A percentile compares a stretch with the other conserved stretches of the same genome.
Evolutionary conservation across 1,140 invertebrate species (phyloP).

Genomic region (Zaprionus lachaisei): DNA sequence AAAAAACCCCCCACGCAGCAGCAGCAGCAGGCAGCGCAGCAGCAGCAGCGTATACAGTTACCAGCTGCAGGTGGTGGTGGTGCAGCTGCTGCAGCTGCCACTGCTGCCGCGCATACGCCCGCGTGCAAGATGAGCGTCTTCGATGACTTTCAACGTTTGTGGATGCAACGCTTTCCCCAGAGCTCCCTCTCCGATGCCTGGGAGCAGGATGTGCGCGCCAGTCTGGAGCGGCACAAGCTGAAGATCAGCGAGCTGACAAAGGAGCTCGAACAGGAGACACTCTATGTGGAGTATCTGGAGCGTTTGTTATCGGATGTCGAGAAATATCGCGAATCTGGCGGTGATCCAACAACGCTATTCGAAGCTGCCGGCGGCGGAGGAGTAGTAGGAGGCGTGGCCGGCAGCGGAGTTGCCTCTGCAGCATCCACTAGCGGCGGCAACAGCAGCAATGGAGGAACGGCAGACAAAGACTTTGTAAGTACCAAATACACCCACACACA

Average conservation of each 20-base stretch:
- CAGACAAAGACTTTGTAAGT: constrained; percentile 76
- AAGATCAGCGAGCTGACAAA: constrained; percentile 91
- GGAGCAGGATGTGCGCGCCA: constrained; percentile 95
- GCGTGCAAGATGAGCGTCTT: constrained; percentile 90
- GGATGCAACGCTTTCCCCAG: constrained; percentile 94
- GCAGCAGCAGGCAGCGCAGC: constrained; percentile 15
- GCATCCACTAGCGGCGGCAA: constrained; percentile 17
- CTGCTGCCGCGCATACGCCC: background rate
- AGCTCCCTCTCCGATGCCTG: constrained; percentile 94
- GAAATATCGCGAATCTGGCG: constrained; percentile 87
- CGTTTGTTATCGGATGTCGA: constrained; percentile 92
- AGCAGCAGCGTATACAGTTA: constrained; percentile 14
- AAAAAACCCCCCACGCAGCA: constrained; percentile 2
- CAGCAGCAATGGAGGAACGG: constrained; percentile 45
- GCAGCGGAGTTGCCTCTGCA: constrained; percentile 27
- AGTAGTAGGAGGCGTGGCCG: constrained; percentile 17
- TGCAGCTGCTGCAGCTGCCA: constrained; percentile 29
- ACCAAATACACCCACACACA: background rate
- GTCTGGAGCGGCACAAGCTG: constrained; percentile 94
- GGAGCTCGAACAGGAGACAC: constrained; percentile 94
- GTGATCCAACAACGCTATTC: constrained; percentile 83
- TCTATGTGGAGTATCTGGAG: constrained; percentile 95
- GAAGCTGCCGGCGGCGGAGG: constrained; percentile 64
- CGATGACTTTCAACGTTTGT: constrained; percentile 94
- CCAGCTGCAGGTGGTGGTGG: constrained; percentile 8